phyloP scores from a whole-genome alignment of 2,113 vertebrate genomes.

The pig (Sus scrofa) region T2T-Sscrofa CM000818.6:102559501-102560000 shows the following conservation, averaged over 20 bases:
- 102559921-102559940: background rate
- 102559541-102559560: background rate
- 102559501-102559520: background rate
- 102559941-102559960: background rate
- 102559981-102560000: background rate
- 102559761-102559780: background rate
- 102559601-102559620: background rate
- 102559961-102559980: background rate
- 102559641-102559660: conserved; percentile 22
- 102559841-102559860: background rate
- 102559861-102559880: background rate
- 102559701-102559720: background rate
- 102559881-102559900: conserved; percentile 50
- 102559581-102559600: background rate
- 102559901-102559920: background rate
- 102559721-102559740: background rate
- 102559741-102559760: background rate
- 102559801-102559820: background rate
- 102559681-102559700: background rate
- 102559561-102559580: conserved; percentile 34
- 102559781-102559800: conserved; percentile 35
- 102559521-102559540: background rate
- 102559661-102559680: background rate
- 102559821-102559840: background rate
- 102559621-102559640: background rate